phyloP scores from a whole-genome alignment of 2,888 invertebrate species.

The Drosophila lacicola region DNA sequence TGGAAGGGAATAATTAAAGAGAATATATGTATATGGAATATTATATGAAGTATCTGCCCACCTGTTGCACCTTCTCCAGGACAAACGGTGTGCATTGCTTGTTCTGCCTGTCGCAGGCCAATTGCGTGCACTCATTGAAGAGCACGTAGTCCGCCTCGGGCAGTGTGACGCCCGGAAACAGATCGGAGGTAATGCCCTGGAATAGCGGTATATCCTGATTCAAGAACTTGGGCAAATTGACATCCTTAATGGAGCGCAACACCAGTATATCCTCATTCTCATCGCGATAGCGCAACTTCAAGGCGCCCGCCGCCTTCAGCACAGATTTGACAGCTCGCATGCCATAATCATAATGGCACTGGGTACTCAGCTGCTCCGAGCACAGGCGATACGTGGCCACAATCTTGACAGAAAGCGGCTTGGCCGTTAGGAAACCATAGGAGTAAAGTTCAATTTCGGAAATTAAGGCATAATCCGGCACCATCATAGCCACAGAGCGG shows the following conservation, averaged over 20 bases:
- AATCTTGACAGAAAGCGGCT: constrained; percentile 95
- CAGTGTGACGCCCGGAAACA: constrained; percentile 94
- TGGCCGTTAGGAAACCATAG: constrained; percentile 95
- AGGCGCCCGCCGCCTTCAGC: constrained; percentile 94
- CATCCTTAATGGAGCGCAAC: constrained; percentile 95
- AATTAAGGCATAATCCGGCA: constrained; percentile 97
- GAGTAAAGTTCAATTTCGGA: constrained; percentile 97
- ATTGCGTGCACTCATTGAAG: constrained; percentile 87
- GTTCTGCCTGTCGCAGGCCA: constrained; percentile 90
- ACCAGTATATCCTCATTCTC: constrained; percentile 95
- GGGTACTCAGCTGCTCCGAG: constrained; percentile 96
- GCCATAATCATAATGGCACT: constrained; percentile 97
- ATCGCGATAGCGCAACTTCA: constrained; percentile 95
- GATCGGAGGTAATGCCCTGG: constrained; percentile 96
- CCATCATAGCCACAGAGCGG: constrained; percentile 99
- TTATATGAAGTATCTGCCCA: constrained; percentile 27
- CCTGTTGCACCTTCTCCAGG: constrained; percentile 92
- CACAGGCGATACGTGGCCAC: constrained; percentile 97
- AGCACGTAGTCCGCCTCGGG: constrained; percentile 92
- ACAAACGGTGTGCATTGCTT: constrained; percentile 94
- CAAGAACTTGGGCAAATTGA: constrained; percentile 97
- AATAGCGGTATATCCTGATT: constrained; percentile 95
- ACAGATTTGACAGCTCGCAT: constrained; percentile 98
- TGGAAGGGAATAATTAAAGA: background rate
- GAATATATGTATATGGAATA: background rate